A percentile compares a stretch with the other conserved stretches of the same genome.
Conservation (phyloP, 2,888 invertebrate species). For the Leuctra nigra region DNA sequence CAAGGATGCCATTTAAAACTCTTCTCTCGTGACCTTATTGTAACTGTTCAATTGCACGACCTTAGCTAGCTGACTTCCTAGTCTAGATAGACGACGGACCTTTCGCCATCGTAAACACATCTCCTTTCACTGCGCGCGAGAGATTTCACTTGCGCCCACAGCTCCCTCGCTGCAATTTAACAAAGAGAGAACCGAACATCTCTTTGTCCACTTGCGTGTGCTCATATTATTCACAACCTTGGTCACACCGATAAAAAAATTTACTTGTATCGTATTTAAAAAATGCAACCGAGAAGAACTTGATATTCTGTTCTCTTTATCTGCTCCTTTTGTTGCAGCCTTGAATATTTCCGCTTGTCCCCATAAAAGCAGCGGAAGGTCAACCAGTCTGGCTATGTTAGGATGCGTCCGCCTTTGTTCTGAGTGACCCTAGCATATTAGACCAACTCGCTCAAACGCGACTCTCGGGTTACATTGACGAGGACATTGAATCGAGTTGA, state of each 20-base stretch:
- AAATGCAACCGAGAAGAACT: neutral
- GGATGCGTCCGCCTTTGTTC: constrained; percentile 36
- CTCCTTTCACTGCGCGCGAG: neutral
- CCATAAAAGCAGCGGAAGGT: constrained; percentile 36
- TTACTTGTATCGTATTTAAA: neutral
- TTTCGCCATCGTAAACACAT: neutral
- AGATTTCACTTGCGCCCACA: neutral
- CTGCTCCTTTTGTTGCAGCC: constrained; percentile 21
- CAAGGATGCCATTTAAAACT: neutral
- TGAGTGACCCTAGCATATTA: constrained; percentile 11
- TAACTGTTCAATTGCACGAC: neutral
- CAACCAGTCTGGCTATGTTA: constrained; percentile 39
- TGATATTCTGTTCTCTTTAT: constrained; percentile 7
- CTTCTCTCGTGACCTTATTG: constrained; percentile 7
- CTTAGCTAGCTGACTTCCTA: neutral
- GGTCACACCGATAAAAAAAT: neutral
- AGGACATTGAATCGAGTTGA: too few relatives aligned
- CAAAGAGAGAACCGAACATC: too few relatives aligned
- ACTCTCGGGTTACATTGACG: too few relatives aligned
- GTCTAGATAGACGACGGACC: neutral
- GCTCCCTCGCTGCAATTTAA: too few relatives aligned
- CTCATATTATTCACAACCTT: too few relatives aligned
- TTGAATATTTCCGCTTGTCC: constrained; percentile 36
- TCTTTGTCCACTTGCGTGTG: too few relatives aligned
- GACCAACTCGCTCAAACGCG: too few relatives aligned